Evolutionary conservation across 2,113 vertebrate species (phyloP).

Genomic region (Epinephelus fuscoguttatus): DNA sequence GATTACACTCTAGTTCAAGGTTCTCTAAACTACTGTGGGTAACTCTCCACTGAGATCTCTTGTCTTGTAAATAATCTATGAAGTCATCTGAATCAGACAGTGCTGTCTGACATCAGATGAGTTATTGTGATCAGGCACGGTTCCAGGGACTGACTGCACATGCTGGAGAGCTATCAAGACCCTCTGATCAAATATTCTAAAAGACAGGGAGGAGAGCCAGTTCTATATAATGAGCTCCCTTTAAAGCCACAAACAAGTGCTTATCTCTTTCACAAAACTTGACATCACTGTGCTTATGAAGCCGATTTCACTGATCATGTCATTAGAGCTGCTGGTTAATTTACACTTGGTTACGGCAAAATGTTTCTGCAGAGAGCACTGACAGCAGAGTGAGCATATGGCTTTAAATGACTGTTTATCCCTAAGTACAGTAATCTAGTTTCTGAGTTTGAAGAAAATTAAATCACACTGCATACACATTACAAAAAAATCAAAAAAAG

Average conservation of each 20-base stretch:
- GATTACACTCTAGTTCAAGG: background rate
- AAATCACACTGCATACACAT: background rate
- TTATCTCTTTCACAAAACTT: slow-evolving; percentile 10
- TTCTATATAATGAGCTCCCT: slow-evolving; percentile 29
- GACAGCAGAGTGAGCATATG: background rate
- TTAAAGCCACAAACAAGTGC: slow-evolving; percentile 28
- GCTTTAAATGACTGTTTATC: background rate
- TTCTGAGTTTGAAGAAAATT: slow-evolving; percentile 5
- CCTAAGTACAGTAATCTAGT: background rate
- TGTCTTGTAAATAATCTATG: slow-evolving; percentile 26
- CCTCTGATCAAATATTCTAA: slow-evolving; percentile 38
- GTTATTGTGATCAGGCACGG: slow-evolving; percentile 21
- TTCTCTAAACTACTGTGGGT: background rate
- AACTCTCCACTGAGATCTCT: background rate
- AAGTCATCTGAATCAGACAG: slow-evolving; percentile 28
- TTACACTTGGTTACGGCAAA: background rate
- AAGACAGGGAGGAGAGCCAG: slow-evolving; percentile 17
- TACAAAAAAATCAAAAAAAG: too few species aligned
- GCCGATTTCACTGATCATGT: slow-evolving; percentile 20
- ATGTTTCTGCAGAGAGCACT: background rate
- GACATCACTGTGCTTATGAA: slow-evolving; percentile 13
- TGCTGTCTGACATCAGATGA: background rate
- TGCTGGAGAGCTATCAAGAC: slow-evolving; percentile 31
- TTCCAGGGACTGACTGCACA: slow-evolving; percentile 30
- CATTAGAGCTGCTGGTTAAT: slow-evolving; percentile 18